A percentile compares a stretch with the other conserved stretches of the same genome.
phyloP scores from a whole-genome alignment of 2,888 invertebrate genomes.

The Elysia crispata region DNA sequence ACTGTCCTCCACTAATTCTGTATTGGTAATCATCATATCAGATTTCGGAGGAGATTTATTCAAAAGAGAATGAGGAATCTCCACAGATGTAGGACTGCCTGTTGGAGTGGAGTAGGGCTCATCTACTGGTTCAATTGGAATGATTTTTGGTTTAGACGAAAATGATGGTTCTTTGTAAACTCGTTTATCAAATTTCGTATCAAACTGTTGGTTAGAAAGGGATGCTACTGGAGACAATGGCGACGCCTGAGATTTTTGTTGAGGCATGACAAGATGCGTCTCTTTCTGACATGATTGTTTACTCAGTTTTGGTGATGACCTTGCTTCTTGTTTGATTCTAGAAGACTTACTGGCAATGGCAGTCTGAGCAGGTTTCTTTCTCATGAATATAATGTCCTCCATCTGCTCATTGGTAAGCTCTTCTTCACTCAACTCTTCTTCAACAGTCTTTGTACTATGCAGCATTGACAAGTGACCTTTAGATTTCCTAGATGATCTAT shows the following conservation, averaged over 20 bases:
- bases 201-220: not conserved
- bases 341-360: not conserved
- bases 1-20: no score
- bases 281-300: not conserved
- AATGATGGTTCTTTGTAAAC: not conserved
- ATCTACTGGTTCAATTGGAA: constrained; percentile 41
- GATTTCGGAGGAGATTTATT: no score
- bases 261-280: not conserved
- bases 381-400: constrained; percentile 47
- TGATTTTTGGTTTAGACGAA: constrained; percentile 33
- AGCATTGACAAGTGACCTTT: constrained; percentile 20
- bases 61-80: no score
- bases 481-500: not conserved
- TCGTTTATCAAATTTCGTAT: not conserved
- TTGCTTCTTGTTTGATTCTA: no score
- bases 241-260: not conserved
- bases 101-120: not conserved
- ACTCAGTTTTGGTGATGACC: no score
- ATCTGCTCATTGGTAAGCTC: constrained; percentile 49
- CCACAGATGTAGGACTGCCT: constrained; percentile 6
- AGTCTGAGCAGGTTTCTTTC: constrained; percentile 36
- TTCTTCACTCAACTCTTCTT: constrained; percentile 48
- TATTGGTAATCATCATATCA: no score
- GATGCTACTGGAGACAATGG: not conserved
- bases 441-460: constrained; percentile 46